Conservation (phyloP, 37 sponge, comb jelly and placozoan genomes). For the Chondrosia reniformis region DNA sequence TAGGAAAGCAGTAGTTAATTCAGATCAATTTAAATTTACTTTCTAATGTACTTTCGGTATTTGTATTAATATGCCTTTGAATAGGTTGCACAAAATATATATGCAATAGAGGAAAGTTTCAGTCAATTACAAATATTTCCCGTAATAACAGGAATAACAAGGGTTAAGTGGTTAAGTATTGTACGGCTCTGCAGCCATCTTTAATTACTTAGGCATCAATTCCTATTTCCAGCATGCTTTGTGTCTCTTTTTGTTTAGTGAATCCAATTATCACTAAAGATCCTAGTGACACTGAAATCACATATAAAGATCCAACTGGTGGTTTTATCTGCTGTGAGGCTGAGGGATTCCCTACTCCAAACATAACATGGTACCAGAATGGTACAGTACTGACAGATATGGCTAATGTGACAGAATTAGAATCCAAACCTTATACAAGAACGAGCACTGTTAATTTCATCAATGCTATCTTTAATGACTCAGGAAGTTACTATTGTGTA, state of each 20-base stretch:
- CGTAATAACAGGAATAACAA: too few species aligned
- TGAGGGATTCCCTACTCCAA: conserved; percentile 36
- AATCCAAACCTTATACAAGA: not conserved
- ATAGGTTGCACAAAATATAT: too few species aligned
- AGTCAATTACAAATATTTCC: too few species aligned
- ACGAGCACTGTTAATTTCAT: conserved; percentile 24
- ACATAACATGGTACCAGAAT: conserved; percentile 57
- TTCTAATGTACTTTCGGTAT: too few species aligned
- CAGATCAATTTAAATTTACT: too few species aligned
- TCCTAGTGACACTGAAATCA: conserved; percentile 26
- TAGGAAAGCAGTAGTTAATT: too few species aligned
- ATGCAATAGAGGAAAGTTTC: too few species aligned
- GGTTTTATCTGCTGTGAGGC: conserved; percentile 25
- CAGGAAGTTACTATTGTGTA: conserved; percentile 48
- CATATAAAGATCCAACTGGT: not conserved
- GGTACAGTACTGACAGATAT: conserved; percentile 4
- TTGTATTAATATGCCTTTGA: too few species aligned
- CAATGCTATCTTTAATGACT: conserved; percentile 27
- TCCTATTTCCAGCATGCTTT: too few species aligned
- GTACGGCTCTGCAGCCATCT: too few species aligned
- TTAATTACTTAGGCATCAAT: too few species aligned
- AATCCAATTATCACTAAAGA: conserved; percentile 19
- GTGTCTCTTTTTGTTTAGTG: conserved; percentile 27
- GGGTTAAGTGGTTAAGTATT: too few species aligned
- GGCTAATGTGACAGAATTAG: not conserved